Percentiles rank a stretch among this genome's conserved stretches.
Conservation (phyloP, 2,113 vertebrate genomes). For the Trinectes maculatus region DNA sequence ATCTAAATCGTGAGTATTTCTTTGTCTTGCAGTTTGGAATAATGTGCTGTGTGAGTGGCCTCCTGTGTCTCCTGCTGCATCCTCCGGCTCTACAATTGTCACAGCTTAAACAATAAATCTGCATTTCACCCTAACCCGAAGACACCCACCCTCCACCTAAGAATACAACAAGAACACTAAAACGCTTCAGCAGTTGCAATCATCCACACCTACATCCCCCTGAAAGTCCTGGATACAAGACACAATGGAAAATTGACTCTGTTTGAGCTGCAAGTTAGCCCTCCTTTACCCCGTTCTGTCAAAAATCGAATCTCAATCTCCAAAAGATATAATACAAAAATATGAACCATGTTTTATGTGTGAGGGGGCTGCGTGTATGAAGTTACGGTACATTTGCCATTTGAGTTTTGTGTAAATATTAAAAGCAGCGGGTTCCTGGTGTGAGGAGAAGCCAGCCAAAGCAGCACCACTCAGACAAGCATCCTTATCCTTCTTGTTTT, state of each 20-base stretch:
- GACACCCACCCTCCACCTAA: constrained; percentile 18
- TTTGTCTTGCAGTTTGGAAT: constrained; percentile 52
- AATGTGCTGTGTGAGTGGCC: constrained; percentile 65
- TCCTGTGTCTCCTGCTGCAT: constrained; percentile 44
- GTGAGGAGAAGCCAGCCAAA: constrained; percentile 91
- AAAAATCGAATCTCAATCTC: constrained; percentile 39
- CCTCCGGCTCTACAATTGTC: constrained; percentile 55
- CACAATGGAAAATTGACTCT: constrained; percentile 71
- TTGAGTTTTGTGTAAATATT: constrained; percentile 99
- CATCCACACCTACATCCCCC: constrained; percentile 58
- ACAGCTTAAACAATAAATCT: constrained; percentile 65
- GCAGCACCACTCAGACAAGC: constrained; percentile 89
- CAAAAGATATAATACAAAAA: constrained; percentile 57
- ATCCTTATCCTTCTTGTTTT: constrained; percentile 96
- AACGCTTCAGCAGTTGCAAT: constrained; percentile 59
- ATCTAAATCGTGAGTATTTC: constrained; percentile 33
- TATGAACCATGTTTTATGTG: constrained; percentile 67
- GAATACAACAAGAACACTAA: constrained; percentile 39
- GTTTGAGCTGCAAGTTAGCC: constrained; percentile 71
- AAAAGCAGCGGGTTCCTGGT: constrained; percentile 95
- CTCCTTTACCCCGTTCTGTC: constrained; percentile 26
- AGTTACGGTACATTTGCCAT: constrained; percentile 86
- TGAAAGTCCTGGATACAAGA: constrained; percentile 55
- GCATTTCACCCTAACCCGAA: constrained; percentile 60
- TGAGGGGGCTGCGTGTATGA: constrained; percentile 44